Evolutionary conservation across 2,797 vertebrate genomes (phyloP), one percentile per base, ranked within the genome.

Genomic region (Eospalax fontanierii): DNA sequence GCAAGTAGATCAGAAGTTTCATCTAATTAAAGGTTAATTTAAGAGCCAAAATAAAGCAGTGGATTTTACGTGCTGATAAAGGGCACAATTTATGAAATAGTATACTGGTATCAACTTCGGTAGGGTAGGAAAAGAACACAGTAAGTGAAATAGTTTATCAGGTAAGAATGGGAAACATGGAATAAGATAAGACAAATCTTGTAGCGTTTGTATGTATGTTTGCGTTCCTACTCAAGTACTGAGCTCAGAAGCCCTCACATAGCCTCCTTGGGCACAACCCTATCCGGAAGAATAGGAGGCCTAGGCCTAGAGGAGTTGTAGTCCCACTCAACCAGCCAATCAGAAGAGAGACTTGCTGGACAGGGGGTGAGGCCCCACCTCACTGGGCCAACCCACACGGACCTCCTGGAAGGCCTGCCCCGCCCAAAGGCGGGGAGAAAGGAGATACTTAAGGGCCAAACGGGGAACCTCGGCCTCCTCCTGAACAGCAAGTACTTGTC

Each of bases 1-100:
- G 16, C 59, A 92, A 92, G 46, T 28, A 92, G 74, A 90, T 12
- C 26, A 89, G 70, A 85, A 91, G 78, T 76, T 46, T 70, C 40
- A 94, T 75, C 66, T 87, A 71, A 84, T 24, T n/a, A 9, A 78
- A 94, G 35, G 24, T 65, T 76, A 73, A 74, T 35, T 1, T 74
- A 90, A 96, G 50, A 96, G 73, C 35, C 19, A 79, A 79, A 63
- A n/a, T 28, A 84, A 38, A 78, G 33, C 65, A 33, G 54, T 68
- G 24, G 11, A n/a, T 16, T 54, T 75, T 86, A 90, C 35, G 19
- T 76, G 40, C 63, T 68, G 63, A 94, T 71, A 89, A 76, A 54
- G 73, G 57, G 6, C 24, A 61, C 26, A 80, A 75, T 83, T 93
- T 85, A 80, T 70, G 15, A 85, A 73, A 28, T 63, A 70, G 26